phyloP scores from a whole-genome alignment of 2,113 vertebrate species.

The Coturnix japonica region DNA sequence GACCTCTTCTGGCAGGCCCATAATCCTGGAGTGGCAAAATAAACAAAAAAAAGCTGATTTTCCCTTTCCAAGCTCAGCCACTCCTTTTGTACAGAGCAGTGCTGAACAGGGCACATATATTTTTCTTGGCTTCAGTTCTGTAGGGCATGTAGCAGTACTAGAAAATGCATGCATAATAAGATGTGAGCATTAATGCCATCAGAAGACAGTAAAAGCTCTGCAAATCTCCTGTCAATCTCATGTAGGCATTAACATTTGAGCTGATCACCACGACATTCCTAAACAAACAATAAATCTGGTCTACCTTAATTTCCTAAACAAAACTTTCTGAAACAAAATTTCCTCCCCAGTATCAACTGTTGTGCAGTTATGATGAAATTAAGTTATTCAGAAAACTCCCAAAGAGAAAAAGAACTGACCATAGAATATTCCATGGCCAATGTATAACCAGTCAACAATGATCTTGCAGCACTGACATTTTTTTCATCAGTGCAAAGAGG shows the following conservation, averaged over 20 bases:
- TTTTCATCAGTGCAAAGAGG: background rate
- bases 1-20: background rate
- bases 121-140: conserved; percentile 1
- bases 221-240: background rate
- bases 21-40: background rate
- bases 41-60: background rate
- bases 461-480: background rate
- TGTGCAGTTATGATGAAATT: background rate
- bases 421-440: background rate
- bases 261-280: background rate
- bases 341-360: background rate
- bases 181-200: background rate
- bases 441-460: background rate
- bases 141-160: background rate
- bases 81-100: background rate
- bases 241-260: background rate
- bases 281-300: background rate
- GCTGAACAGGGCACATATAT: background rate
- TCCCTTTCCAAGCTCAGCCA: background rate
- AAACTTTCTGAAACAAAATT: background rate
- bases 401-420: background rate
- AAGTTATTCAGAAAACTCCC: background rate
- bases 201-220: background rate
- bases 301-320: background rate
- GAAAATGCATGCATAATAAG: background rate